These are phyloP conservation scores for Cerastoderma edule DNA, from an alignment of 2,888 invertebrate species.

Conservation along the genomic window DNA sequence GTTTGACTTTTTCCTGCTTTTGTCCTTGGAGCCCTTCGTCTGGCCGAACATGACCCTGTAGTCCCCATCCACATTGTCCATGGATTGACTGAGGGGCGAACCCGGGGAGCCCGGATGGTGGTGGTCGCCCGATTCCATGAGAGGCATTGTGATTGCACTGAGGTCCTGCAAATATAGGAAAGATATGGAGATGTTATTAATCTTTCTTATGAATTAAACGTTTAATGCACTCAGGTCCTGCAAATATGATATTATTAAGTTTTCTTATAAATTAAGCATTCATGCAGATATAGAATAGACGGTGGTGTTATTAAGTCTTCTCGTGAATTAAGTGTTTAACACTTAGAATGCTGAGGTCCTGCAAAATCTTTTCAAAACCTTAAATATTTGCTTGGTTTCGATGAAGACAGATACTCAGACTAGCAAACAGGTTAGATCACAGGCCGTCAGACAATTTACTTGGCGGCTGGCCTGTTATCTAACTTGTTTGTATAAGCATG, in stretches of 20 bases:
- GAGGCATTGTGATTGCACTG: constrained; percentile 82
- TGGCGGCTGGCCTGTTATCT: too few species aligned
- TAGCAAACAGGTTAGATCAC: too few species aligned
- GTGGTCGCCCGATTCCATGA: constrained; percentile 68
- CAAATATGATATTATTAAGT: background rate
- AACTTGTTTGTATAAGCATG: too few species aligned
- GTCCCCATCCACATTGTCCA: constrained; percentile 71
- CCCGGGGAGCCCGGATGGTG: constrained; percentile 41
- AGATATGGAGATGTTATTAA: background rate
- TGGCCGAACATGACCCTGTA: constrained; percentile 79
- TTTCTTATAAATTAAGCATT: too few species aligned
- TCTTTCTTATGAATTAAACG: background rate
- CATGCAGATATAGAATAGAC: too few species aligned
- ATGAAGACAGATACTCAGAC: too few species aligned
- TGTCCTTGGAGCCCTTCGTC: constrained; percentile 69
- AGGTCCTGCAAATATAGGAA: constrained; percentile 74
- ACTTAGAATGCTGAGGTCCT: too few species aligned
- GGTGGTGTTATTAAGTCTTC: too few species aligned
- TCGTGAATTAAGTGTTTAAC: too few species aligned
- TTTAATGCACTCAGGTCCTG: background rate
- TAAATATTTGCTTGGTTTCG: too few species aligned
- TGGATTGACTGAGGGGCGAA: constrained; percentile 41
- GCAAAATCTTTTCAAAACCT: too few species aligned
- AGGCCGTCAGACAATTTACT: too few species aligned
- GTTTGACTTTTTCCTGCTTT: constrained; percentile 75